phyloP scores from a whole-genome alignment of 2,888 invertebrate genomes.

The Thecophora atra region DNA sequence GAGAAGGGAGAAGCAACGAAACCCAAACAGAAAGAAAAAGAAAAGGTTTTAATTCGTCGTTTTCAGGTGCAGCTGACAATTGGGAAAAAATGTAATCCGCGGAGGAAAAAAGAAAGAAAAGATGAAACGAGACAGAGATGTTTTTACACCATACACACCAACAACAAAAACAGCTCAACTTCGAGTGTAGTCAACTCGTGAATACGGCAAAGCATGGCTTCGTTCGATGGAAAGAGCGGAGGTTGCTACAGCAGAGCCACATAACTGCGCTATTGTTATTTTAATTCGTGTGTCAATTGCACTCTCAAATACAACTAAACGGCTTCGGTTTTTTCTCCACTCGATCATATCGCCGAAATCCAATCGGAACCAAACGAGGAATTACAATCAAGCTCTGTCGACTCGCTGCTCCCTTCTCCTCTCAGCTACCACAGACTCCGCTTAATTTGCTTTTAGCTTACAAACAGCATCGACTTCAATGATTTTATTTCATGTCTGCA shows the following conservation, averaged over 20 bases:
- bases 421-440: no score
- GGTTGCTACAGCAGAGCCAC: no score
- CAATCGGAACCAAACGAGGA: no score
- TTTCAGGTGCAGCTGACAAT: background rate
- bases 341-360: no score
- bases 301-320: slow-evolving; percentile 24
- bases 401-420: no score
- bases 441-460: no score
- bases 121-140: background rate
- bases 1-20: no score
- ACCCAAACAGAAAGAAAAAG: background rate
- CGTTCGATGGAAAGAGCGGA: background rate
- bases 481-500: background rate
- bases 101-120: background rate
- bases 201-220: background rate
- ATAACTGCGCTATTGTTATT: slow-evolving; percentile 35
- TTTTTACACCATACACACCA: background rate
- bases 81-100: background rate
- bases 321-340: no score
- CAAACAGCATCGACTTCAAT: background rate
- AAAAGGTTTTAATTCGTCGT: background rate
- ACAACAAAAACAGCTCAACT: background rate
- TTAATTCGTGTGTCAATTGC: slow-evolving; percentile 40
- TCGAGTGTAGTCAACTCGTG: background rate
- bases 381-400: no score